Conservation (phyloP, 1,140 invertebrate species). For the Acyrthosiphon pisum region DNA sequence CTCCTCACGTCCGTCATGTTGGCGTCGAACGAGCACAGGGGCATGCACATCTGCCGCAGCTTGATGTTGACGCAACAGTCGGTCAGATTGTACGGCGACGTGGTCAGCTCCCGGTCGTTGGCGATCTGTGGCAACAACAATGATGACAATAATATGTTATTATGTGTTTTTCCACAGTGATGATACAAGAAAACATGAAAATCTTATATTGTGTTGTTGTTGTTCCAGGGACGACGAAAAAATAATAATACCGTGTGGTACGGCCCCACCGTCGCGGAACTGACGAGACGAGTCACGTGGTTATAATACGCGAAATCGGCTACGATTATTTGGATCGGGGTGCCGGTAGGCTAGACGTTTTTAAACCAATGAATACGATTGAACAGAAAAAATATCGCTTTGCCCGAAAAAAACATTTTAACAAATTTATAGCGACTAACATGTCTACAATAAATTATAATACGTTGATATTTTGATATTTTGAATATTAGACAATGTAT, state of each 20-base stretch:
- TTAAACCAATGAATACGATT: not conserved
- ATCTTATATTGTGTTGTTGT: too few species aligned
- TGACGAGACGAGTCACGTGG: not conserved
- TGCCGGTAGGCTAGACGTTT: not conserved
- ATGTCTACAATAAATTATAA: not conserved
- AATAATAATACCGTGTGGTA: not conserved
- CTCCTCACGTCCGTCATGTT: constrained; percentile 77
- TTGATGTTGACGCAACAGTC: constrained; percentile 76
- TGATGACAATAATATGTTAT: too few species aligned
- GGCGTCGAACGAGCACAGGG: constrained; percentile 82
- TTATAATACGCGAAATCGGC: too few species aligned
- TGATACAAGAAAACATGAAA: too few species aligned
- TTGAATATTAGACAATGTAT: not conserved
- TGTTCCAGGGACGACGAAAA: not conserved
- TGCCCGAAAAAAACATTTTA: not conserved
- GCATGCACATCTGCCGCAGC: constrained; percentile 75
- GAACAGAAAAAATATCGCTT: not conserved
- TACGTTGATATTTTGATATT: not conserved
- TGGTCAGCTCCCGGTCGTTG: constrained; percentile 67
- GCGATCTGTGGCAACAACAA: constrained; percentile 63
- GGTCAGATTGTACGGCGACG: constrained; percentile 75
- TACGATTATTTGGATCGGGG: too few species aligned
- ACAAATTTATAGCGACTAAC: too few species aligned
- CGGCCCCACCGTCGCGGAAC: too few species aligned
- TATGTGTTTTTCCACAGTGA: too few species aligned